phyloP scores from a whole-genome alignment of 2,797 vertebrate genomes.

The Sarcophilus harrisii region DNA sequence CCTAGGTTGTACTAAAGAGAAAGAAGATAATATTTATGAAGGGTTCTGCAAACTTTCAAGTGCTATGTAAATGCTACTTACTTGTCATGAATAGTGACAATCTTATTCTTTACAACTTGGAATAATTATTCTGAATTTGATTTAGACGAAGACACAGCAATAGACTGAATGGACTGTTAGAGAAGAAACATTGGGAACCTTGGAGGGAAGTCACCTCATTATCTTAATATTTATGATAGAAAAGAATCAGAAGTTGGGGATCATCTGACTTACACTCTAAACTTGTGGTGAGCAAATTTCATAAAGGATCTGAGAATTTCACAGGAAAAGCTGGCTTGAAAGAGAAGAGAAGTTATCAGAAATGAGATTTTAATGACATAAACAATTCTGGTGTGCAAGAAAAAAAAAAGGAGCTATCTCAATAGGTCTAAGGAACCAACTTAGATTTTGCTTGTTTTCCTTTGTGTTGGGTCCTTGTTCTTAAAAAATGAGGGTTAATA shows the following conservation, averaged over 20 bases:
- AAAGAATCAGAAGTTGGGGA: not conserved
- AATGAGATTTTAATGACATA: not conserved
- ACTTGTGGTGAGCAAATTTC: not conserved
- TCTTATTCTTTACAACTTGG: not conserved
- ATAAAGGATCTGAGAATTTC: not conserved
- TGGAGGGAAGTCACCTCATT: not conserved
- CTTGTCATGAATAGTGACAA: not conserved
- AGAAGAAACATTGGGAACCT: not conserved
- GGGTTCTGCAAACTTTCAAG: not conserved
- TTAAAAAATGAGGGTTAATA: not conserved
- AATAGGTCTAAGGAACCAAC: not conserved
- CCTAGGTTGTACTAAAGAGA: not conserved
- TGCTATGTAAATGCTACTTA: not conserved
- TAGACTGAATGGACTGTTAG: not conserved
- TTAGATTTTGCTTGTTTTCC: not conserved
- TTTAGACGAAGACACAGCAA: not conserved
- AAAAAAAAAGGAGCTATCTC: not conserved
- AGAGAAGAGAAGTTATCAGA: not conserved
- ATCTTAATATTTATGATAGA: not conserved
- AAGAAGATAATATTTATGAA: not conserved
- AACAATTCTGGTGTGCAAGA: not conserved
- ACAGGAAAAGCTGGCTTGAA: not conserved
- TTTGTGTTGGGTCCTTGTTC: not conserved
- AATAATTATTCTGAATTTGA: not conserved
- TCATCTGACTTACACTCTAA: not conserved